Percentiles rank a stretch among this genome's conserved stretches.
These are phyloP conservation scores for Hyposmocoma kahamanoa DNA, from an alignment of 1,140 invertebrate species.

Conservation along the genomic window DNA sequence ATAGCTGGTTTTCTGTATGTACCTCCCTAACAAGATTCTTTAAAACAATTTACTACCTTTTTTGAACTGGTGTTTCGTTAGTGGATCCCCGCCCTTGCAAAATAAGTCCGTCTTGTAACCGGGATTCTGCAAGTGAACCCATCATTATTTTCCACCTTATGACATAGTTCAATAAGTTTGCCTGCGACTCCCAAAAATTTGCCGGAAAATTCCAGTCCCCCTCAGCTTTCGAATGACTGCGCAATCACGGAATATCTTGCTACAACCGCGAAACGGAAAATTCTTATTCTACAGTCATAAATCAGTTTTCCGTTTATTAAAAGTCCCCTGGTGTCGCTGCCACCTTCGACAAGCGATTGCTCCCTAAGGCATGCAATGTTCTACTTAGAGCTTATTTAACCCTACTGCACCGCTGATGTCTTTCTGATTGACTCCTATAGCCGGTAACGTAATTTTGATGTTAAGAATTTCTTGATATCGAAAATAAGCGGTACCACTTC, in stretches of 20 bases:
- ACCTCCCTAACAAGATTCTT: too few species aligned
- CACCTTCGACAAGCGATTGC: slow-evolving; percentile 13
- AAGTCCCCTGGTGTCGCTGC: slow-evolving; percentile 26
- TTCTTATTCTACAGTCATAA: slow-evolving; percentile 32
- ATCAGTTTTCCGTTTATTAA: slow-evolving; percentile 47
- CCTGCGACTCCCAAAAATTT: too few species aligned
- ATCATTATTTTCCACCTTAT: too few species aligned
- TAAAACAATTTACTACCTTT: too few species aligned
- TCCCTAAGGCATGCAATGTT: neutral
- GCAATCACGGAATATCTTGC: slow-evolving; percentile 31
- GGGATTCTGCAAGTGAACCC: too few species aligned
- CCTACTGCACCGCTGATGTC: neutral
- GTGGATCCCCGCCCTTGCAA: too few species aligned
- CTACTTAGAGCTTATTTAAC: neutral
- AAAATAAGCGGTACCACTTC: neutral
- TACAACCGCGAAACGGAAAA: slow-evolving; percentile 22
- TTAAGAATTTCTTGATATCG: neutral
- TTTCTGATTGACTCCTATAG: neutral
- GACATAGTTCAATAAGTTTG: too few species aligned
- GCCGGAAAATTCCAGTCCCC: too few species aligned
- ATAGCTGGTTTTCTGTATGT: too few species aligned
- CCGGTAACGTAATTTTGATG: neutral
- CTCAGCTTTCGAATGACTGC: slow-evolving; percentile 45
- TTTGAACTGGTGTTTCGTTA: too few species aligned
- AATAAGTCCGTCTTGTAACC: too few species aligned